Evolutionary conservation across 30 jellyfish, hydroid and myxozoan genomes (phyloP).

Genomic region (Catostylus mosaicus): DNA sequence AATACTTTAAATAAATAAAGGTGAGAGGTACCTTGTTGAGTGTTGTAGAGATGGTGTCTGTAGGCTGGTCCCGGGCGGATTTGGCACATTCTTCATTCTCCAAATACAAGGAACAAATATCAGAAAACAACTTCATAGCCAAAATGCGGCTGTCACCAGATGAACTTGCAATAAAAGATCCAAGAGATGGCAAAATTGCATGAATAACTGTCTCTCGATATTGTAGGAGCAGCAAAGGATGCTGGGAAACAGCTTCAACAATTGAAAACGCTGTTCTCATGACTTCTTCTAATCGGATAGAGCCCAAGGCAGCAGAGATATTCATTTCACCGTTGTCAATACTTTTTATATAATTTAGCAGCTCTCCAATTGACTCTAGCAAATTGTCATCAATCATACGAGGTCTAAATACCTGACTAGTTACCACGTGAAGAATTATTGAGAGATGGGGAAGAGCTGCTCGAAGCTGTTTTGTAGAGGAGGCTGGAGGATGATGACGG

Average conservation of each 20-base stretch:
- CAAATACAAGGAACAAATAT: slow-evolving; percentile 62
- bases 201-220: slow-evolving; percentile 43
- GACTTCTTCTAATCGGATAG: slow-evolving; percentile 60
- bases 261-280: slow-evolving; percentile 72
- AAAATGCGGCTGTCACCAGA: slow-evolving; percentile 79
- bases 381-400: slow-evolving; percentile 60
- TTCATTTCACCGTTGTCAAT: slow-evolving; percentile 79
- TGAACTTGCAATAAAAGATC: slow-evolving; percentile 60
- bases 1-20: neutral
- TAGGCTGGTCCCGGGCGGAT: slow-evolving; percentile 26
- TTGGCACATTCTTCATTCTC: slow-evolving; percentile 79
- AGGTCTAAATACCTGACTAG: slow-evolving; percentile 88
- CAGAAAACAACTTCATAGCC: slow-evolving; percentile 81
- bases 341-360: slow-evolving; percentile 43
- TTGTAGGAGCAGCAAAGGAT: slow-evolving; percentile 77
- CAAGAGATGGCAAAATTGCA: slow-evolving; percentile 72
- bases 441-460: slow-evolving; percentile 65
- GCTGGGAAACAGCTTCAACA: slow-evolving; percentile 93
- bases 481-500: slow-evolving; percentile 89
- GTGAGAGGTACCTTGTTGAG: slow-evolving; percentile 51
- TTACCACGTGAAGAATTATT: slow-evolving; percentile 75
- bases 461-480: slow-evolving; percentile 79
- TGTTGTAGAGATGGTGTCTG: slow-evolving; percentile 10
- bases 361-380: slow-evolving; percentile 61
- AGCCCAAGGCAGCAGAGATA: slow-evolving; percentile 42